Percentiles rank a stretch among this genome's conserved stretches.
phyloP scores from a whole-genome alignment of 2,797 vertebrate genomes.

The Phyllotis vaccarum region DNA sequence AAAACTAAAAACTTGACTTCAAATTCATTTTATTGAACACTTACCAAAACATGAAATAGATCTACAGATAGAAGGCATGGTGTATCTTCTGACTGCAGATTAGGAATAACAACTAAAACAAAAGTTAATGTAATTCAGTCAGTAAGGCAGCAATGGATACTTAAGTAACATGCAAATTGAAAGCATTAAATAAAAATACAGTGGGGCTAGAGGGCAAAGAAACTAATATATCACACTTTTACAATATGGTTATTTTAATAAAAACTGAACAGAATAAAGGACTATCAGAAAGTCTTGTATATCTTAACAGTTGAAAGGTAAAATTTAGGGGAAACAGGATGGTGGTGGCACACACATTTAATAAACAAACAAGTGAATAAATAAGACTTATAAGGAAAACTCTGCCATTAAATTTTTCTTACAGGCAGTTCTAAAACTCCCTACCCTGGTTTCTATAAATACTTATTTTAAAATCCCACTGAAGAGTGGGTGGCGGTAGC shows the following conservation, averaged over 20 bases:
- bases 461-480: background rate
- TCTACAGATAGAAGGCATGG: slow-evolving; percentile 95
- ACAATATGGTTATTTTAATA: slow-evolving; percentile 33
- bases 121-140: slow-evolving; percentile 45
- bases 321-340: background rate
- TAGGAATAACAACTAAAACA: slow-evolving; percentile 92
- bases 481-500: background rate
- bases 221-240: background rate
- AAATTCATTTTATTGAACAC: slow-evolving; percentile 75
- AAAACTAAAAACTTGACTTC: slow-evolving; percentile 35
- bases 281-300: background rate
- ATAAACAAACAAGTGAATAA: background rate
- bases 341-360: background rate
- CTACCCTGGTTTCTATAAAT: background rate
- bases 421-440: background rate
- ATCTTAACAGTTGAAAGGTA: slow-evolving; percentile 53
- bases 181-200: slow-evolving; percentile 39
- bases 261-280: slow-evolving; percentile 43
- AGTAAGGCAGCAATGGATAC: slow-evolving; percentile 43
- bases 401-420: background rate
- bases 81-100: slow-evolving; percentile 90
- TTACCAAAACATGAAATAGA: slow-evolving; percentile 96
- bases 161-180: slow-evolving; percentile 42
- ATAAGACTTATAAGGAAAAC: slow-evolving; percentile 31
- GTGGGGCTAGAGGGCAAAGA: slow-evolving; percentile 43